Evolutionary conservation across 2,113 vertebrate genomes (phyloP).

Genomic region (Otocyon megalotis): DNA sequence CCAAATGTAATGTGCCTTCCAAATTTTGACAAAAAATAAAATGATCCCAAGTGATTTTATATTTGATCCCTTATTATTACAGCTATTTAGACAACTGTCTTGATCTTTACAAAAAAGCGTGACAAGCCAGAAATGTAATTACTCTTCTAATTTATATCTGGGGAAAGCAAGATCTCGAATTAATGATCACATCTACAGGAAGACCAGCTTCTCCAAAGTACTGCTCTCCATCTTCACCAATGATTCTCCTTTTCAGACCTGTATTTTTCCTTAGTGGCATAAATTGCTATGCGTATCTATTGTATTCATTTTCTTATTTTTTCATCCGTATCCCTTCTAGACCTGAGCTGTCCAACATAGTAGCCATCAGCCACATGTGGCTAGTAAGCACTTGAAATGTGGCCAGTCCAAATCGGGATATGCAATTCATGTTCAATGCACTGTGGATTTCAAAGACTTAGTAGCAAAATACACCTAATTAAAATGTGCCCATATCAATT

Average conservation of each 20-base stretch:
- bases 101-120: neutral
- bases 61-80: neutral
- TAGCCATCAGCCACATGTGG: neutral
- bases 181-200: neutral
- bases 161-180: neutral
- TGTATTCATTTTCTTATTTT: neutral
- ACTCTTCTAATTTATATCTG: neutral
- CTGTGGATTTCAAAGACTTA: neutral
- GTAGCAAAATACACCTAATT: neutral
- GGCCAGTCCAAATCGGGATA: neutral
- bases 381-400: neutral
- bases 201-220: neutral
- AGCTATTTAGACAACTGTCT: neutral
- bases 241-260: neutral
- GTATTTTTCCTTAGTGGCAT: neutral
- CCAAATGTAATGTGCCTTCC: neutral
- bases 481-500: neutral
- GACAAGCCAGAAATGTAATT: neutral
- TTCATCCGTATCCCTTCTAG: neutral
- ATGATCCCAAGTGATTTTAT: neutral
- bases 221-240: neutral
- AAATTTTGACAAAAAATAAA: conserved; percentile 5
- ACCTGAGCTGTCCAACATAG: neutral
- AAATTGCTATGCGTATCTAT: neutral
- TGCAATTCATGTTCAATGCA: neutral